Evolutionary conservation across 2,797 vertebrate genomes (phyloP).

Genomic region (Setipinna tenuifilis): DNA sequence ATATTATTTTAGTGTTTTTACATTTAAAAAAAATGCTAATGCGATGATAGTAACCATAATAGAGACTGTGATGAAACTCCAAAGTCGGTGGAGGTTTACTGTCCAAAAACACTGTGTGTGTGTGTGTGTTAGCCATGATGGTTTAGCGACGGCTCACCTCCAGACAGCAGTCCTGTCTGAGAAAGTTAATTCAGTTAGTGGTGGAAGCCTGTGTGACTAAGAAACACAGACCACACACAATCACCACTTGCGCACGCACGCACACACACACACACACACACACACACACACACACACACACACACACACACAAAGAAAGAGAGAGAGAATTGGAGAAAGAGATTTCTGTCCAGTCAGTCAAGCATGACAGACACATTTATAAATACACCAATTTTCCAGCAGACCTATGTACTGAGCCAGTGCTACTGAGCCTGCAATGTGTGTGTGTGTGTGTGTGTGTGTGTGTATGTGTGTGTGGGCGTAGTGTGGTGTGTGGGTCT

Average conservation of each 20-base stretch:
- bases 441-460: constrained; percentile 5
- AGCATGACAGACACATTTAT: constrained; percentile 25
- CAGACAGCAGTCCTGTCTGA: background rate
- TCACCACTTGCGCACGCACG: background rate
- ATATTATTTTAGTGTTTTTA: too few relatives aligned
- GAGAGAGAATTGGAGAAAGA: background rate
- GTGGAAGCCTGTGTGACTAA: background rate
- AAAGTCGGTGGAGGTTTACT: too few relatives aligned
- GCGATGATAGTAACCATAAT: too few relatives aligned
- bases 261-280: background rate
- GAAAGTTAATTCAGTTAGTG: background rate
- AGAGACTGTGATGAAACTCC: too few relatives aligned
- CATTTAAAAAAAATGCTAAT: too few relatives aligned
- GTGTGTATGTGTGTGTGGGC: background rate
- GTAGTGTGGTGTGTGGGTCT: background rate
- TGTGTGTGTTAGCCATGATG: too few relatives aligned
- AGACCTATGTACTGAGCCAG: background rate
- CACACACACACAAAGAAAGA: background rate
- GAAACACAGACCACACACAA: background rate
- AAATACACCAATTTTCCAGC: constrained; percentile 25
- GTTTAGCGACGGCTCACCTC: too few relatives aligned
- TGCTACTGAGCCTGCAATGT: constrained; percentile 7
- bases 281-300: background rate
- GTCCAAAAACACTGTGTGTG: too few relatives aligned
- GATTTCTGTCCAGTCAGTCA: background rate